Evolutionary conservation across 2,888 invertebrate genomes (phyloP).

Genomic region (Gastracanthus pulcherrimus): DNA sequence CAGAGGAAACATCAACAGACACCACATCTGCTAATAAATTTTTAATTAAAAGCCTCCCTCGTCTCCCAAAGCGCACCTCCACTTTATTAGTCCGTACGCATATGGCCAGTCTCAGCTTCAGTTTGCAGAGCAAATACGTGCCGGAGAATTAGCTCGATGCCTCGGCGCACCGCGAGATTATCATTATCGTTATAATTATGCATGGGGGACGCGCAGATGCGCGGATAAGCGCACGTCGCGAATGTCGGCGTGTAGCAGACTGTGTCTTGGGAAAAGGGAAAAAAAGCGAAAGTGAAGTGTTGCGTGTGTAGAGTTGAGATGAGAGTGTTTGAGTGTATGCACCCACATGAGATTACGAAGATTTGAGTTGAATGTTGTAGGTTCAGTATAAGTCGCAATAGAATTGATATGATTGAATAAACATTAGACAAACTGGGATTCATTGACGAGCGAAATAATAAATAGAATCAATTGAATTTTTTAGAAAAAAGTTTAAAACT

Average conservation of each 20-base stretch:
- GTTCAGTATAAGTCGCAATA: too few relatives aligned
- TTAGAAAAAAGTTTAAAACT: too few relatives aligned
- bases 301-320: too few relatives aligned
- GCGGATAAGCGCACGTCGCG: neutral
- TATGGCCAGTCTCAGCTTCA: too few relatives aligned
- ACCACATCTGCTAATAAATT: neutral
- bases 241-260: neutral
- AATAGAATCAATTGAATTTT: too few relatives aligned
- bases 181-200: neutral
- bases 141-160: neutral
- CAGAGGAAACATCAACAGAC: neutral
- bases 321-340: too few relatives aligned
- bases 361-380: too few relatives aligned
- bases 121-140: neutral
- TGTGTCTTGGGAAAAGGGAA: neutral
- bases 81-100: neutral
- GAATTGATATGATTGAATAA: too few relatives aligned
- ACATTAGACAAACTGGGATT: too few relatives aligned
- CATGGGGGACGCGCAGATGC: neutral
- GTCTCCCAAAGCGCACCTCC: neutral
- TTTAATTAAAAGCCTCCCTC: slow-evolving; percentile 1
- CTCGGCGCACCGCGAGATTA: too few relatives aligned
- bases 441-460: too few relatives aligned
- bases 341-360: neutral
- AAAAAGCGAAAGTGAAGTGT: neutral